Evolutionary conservation across 2,888 invertebrate species (phyloP).

Genomic region (Mythimna pallens): DNA sequence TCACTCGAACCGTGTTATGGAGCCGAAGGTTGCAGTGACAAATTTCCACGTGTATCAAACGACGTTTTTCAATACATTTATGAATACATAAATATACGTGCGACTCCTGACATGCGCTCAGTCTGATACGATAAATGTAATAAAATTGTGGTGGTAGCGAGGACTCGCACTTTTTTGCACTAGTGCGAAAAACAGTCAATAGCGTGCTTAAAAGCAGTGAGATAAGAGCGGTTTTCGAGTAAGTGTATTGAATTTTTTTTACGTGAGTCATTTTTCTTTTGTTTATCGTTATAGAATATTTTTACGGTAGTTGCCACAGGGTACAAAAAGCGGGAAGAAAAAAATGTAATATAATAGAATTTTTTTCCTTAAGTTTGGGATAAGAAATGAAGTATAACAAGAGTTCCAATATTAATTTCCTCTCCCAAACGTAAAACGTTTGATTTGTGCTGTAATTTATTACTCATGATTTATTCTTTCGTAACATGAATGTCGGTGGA

Average conservation of each 20-base stretch:
- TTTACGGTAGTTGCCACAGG: conserved; percentile 15
- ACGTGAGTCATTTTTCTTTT: neutral
- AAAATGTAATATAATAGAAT: conserved; percentile 11
- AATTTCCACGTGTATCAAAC: no score
- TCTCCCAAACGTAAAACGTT: conserved; percentile 24
- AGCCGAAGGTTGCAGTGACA: no score
- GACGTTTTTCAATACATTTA: no score
- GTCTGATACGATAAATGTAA: no score
- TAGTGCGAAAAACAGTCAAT: no score
- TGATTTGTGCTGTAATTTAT: conserved; percentile 44
- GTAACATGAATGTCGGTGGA: conserved; percentile 1
- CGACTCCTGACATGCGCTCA: no score
- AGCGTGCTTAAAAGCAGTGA: no score
- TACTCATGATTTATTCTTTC: conserved; percentile 18
- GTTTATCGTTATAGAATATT: conserved; percentile 5
- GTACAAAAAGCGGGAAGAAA: neutral
- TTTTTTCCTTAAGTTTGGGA: conserved; percentile 14
- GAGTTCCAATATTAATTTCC: conserved; percentile 54
- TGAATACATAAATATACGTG: no score
- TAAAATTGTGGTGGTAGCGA: no score
- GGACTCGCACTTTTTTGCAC: no score
- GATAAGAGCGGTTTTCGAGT: no score
- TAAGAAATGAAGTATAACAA: conserved; percentile 35
- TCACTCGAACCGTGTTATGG: no score
- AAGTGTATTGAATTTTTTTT: neutral